Evolutionary conservation across 2,797 vertebrate genomes (phyloP).

Genomic region (Anomalospiza imberbis): DNA sequence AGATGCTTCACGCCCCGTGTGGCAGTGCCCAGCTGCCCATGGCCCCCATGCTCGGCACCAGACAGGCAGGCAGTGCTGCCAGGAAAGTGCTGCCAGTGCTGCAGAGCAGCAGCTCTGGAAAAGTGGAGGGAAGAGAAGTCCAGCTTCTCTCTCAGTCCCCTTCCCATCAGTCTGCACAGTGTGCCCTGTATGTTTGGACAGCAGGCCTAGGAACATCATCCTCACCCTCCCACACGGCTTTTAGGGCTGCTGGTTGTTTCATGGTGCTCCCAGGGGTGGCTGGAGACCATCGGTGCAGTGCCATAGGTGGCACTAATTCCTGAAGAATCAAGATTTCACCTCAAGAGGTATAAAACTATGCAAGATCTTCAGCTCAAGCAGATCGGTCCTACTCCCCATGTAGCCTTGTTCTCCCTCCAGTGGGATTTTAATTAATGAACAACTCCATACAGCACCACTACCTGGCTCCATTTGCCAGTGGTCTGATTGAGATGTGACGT

Average conservation of each 20-base stretch:
- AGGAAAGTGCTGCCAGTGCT: not conserved
- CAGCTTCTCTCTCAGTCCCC: not conserved
- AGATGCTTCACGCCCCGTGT: rapidly evolving
- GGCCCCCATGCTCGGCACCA: rapidly evolving
- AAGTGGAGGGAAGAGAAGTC: not conserved
- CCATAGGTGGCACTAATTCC: not conserved
- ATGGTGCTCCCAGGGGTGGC: not conserved
- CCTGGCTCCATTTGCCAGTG: not conserved
- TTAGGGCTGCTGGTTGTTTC: not conserved
- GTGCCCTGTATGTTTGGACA: rapidly evolving
- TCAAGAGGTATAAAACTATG: not conserved
- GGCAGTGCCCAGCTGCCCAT: not conserved
- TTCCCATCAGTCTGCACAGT: not conserved
- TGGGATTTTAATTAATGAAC: not conserved
- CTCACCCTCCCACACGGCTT: rapidly evolving
- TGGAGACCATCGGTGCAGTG: rapidly evolving
- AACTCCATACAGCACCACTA: rapidly evolving
- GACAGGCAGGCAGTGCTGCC: not conserved
- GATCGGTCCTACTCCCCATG: not conserved
- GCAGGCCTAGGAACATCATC: not conserved
- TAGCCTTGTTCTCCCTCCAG: rapidly evolving
- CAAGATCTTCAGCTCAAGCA: not conserved
- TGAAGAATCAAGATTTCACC: not conserved
- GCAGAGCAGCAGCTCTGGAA: not conserved
- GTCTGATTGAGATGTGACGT: rapidly evolving